Evolutionary conservation across 2,113 vertebrate genomes (phyloP).

Genomic region (Channa maculata): DNA sequence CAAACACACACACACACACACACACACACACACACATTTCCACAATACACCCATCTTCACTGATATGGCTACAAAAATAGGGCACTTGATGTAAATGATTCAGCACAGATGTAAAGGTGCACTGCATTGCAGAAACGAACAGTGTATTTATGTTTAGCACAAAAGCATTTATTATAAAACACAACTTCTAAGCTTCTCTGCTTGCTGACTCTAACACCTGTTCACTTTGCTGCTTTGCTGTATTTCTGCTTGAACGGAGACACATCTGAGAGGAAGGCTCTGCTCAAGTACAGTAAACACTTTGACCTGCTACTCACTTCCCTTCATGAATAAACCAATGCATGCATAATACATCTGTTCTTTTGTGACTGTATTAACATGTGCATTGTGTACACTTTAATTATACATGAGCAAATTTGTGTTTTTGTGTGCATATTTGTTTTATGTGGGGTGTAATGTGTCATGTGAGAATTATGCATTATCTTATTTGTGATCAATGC

Average conservation of each 20-base stretch:
- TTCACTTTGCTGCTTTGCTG: constrained; percentile 7
- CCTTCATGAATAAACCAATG: constrained; percentile 57
- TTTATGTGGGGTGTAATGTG: constrained; percentile 12
- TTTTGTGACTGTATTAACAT: constrained; percentile 25
- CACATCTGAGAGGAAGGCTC: constrained; percentile 45
- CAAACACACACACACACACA: constrained; percentile 7
- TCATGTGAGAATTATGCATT: constrained; percentile 9
- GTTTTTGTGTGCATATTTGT: background rate
- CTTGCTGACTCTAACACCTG: constrained; percentile 16
- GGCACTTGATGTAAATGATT: constrained; percentile 26
- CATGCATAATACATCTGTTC: constrained; percentile 38
- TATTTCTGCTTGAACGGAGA: constrained; percentile 18
- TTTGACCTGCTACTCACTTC: constrained; percentile 42
- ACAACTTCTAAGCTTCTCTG: background rate
- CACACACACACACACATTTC: constrained; percentile 14
- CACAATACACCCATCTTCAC: constrained; percentile 20
- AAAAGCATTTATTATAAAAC: constrained; percentile 2
- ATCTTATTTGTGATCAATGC: constrained; percentile 3
- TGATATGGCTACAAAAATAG: constrained; percentile 19
- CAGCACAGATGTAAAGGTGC: constrained; percentile 1
- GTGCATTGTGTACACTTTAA: constrained; percentile 5
- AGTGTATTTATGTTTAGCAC: background rate
- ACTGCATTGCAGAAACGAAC: constrained; percentile 24
- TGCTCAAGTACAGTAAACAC: constrained; percentile 39
- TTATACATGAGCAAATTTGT: constrained; percentile 16